Evolutionary conservation across 2,888 invertebrate genomes (phyloP), one percentile per base, ranked within the genome.

Genomic region (Polietes domitor): DNA sequence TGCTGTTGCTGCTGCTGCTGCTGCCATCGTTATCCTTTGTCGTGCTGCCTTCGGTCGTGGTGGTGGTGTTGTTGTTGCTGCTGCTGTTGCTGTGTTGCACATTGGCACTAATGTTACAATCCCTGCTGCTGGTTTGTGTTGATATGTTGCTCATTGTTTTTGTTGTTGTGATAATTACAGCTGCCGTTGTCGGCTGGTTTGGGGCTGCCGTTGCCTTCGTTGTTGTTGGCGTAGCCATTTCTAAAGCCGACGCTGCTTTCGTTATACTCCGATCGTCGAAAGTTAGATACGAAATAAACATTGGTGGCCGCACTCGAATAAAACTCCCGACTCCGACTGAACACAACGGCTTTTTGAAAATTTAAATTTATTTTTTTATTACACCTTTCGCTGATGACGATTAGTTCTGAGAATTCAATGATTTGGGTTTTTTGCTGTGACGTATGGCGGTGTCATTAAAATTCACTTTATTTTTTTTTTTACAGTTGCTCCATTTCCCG

Each of bases 231-330:
- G 58, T 26, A 37, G 73, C 26, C 24, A 61, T 63, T 63, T 70
- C 76, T 70, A 37, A 72, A 19, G n/a, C 10, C 6, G 37, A 7
- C 6, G 37, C 6, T 9, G 12, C 10, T 37, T 7, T 7, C 32
- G 32, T 32, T n/a, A n/a, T n/a, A n/a, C n/a, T n/a, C 24, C 73
- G 32, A 61, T 84, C 81, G 71, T 78, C 84, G 17, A 79, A 26
- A 0, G 76, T 81, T 76, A 84, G 73, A 55, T 81, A 77, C 7
- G 78, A 81, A 63, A 84, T 84, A 63, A 81, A 79, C 84, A 84
- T 84, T 58, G n/a, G 32, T 2, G n/a, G 3, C 15, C 32, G 9
- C 32, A 32, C 4, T 47, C n/a, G 5, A 47, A 3, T 47, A n/a
- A n/a, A 47, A 47, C 47, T 47, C 47, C 47, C 10, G n/a, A 37